Evolutionary conservation across 2,888 invertebrate species (phyloP).

Genomic region (Gymnoscelis rufifasciata): DNA sequence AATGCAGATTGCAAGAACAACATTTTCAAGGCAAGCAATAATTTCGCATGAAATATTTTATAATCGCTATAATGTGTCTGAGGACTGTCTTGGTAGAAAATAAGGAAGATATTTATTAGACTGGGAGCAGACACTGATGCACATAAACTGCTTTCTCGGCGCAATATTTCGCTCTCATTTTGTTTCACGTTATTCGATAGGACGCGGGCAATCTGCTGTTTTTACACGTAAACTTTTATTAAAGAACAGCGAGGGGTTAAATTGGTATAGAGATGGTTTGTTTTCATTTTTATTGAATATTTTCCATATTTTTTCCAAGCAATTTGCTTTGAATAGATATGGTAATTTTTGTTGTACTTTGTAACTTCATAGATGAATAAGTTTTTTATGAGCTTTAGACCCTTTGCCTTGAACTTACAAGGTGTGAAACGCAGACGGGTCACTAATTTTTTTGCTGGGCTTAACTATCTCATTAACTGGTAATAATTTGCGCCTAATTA

Average conservation of each 20-base stretch:
- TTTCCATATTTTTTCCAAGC: too few relatives aligned
- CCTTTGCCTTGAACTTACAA: too few relatives aligned
- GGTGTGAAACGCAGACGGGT: too few relatives aligned
- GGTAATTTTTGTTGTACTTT: too few relatives aligned
- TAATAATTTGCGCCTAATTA: too few relatives aligned
- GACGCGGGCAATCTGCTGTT: not conserved
- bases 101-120: not conserved
- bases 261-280: not conserved
- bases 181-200: constrained; percentile 1
- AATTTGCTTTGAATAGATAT: too few relatives aligned
- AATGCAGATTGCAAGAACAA: not conserved
- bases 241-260: not conserved
- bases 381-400: too few relatives aligned
- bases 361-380: too few relatives aligned
- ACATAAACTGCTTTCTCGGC: not conserved
- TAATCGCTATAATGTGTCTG: not conserved
- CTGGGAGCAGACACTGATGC: not conserved
- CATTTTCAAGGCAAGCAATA: not conserved
- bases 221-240: not conserved
- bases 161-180: not conserved
- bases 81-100: not conserved
- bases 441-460: too few relatives aligned
- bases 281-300: not conserved
- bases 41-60: not conserved
- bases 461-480: too few relatives aligned